Conservation (phyloP, 1,140 invertebrate species). For the Pectinophora gossypiella region DNA sequence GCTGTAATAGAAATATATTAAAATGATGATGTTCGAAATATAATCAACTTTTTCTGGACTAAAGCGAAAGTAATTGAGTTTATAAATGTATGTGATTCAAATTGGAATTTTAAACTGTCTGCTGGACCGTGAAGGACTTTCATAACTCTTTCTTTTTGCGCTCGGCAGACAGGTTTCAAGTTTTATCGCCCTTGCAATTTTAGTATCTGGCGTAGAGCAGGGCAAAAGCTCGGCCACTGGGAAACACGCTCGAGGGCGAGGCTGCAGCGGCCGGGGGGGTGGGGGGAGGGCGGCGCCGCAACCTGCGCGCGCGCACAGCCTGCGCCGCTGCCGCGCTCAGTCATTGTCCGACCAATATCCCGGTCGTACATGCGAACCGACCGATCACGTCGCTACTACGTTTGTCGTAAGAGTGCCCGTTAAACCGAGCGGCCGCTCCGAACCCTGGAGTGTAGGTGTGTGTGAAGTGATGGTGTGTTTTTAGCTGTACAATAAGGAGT, state of each 20-base stretch:
- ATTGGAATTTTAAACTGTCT: too few species aligned
- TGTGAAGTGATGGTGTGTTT: slow-evolving; percentile 68
- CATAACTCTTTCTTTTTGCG: slow-evolving; percentile 3
- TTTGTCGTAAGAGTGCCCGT: slow-evolving; percentile 54
- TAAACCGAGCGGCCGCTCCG: slow-evolving; percentile 43
- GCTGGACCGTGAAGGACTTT: too few species aligned
- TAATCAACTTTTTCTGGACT: too few species aligned
- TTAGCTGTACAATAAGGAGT: slow-evolving; percentile 64
- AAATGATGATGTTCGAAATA: too few species aligned
- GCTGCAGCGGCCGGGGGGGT: slow-evolving; percentile 17
- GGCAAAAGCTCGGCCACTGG: slow-evolving; percentile 52
- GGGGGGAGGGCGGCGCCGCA: slow-evolving; percentile 28
- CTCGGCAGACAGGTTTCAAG: neutral
- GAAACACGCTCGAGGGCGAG: slow-evolving; percentile 31
- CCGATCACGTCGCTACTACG: slow-evolving; percentile 52
- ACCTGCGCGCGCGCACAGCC: slow-evolving; percentile 38
- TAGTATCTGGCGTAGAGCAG: slow-evolving; percentile 43
- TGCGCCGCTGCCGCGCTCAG: slow-evolving; percentile 36
- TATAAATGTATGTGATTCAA: too few species aligned
- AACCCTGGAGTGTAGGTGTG: slow-evolving; percentile 56
- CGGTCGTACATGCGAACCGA: slow-evolving; percentile 50
- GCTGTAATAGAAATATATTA: too few species aligned
- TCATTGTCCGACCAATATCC: slow-evolving; percentile 58
- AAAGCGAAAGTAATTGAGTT: too few species aligned
- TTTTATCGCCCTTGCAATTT: slow-evolving; percentile 46